Evolutionary conservation across 2,888 invertebrate species (phyloP).

Genomic region (Tachina lurida): DNA sequence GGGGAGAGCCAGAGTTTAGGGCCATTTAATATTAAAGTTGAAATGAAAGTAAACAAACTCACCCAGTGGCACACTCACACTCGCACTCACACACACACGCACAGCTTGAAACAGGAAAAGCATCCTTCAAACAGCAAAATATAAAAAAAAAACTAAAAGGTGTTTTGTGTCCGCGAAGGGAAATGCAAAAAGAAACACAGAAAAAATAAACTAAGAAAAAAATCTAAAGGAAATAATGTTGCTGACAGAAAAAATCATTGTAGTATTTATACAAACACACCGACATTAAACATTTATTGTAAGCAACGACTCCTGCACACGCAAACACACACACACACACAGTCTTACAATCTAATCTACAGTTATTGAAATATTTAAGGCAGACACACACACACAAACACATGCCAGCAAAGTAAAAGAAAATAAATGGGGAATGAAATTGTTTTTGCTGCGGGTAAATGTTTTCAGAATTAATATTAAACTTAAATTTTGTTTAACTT

Average conservation of each 20-base stretch:
- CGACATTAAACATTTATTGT: slow-evolving; percentile 3
- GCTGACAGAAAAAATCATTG: slow-evolving; percentile 18
- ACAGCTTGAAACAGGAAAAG: background rate
- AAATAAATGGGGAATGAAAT: background rate
- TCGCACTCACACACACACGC: background rate
- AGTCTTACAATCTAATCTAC: background rate
- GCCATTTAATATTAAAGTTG: slow-evolving; percentile 63
- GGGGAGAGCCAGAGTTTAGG: slow-evolving; percentile 34
- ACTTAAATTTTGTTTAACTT: background rate
- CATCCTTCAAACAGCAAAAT: background rate
- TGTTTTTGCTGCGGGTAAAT: background rate
- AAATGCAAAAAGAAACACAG: background rate
- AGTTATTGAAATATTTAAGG: slow-evolving; percentile 16
- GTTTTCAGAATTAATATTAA: background rate
- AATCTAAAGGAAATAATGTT: slow-evolving; percentile 9
- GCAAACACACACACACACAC: background rate
- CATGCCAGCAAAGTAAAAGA: background rate
- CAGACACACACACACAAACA: background rate
- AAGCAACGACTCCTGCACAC: slow-evolving; percentile 20
- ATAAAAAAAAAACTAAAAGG: background rate
- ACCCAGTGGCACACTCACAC: background rate
- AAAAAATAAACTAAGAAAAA: background rate
- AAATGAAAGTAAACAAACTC: slow-evolving; percentile 16
- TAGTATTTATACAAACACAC: slow-evolving; percentile 22
- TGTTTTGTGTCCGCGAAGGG: slow-evolving; percentile 18